Evolutionary conservation across 2,113 vertebrate genomes (phyloP).

Genomic region (Alligator mississippiensis): DNA sequence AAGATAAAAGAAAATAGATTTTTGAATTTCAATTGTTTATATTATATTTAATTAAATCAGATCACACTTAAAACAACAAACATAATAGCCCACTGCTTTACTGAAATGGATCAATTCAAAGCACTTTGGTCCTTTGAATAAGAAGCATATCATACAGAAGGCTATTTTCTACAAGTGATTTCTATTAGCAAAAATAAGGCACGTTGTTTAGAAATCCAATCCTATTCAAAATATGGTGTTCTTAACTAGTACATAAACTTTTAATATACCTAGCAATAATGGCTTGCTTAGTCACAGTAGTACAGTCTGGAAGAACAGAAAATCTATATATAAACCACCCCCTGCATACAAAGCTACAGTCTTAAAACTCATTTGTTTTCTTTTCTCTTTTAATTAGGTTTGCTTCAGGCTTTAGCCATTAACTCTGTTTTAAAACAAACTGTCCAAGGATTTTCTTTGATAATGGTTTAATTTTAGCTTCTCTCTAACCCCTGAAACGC

Average conservation of each 20-base stretch:
- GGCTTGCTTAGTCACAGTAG: constrained; percentile 34
- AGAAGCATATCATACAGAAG: constrained; percentile 8
- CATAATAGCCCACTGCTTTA: neutral
- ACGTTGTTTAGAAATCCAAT: constrained; percentile 31
- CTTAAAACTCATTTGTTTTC: constrained; percentile 59
- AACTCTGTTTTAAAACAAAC: constrained; percentile 73
- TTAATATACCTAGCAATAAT: constrained; percentile 2
- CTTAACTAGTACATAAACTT: constrained; percentile 5
- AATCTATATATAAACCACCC: constrained; percentile 54
- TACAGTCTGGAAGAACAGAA: constrained; percentile 37
- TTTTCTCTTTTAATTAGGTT: constrained; percentile 68
- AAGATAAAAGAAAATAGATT: neutral
- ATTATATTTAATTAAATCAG: neutral
- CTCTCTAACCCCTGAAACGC: constrained; percentile 4
- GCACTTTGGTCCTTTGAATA: constrained; percentile 11
- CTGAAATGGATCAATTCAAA: neutral
- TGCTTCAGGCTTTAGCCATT: constrained; percentile 28
- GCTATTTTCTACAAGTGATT: constrained; percentile 46
- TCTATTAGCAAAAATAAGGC: constrained; percentile 42
- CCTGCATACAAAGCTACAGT: constrained; percentile 26
- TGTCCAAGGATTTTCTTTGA: constrained; percentile 65
- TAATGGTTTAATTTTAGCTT: constrained; percentile 69
- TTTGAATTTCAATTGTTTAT: neutral
- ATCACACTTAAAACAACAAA: neutral
- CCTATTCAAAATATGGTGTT: constrained; percentile 11